phyloP scores from a whole-genome alignment of 2,888 invertebrate genomes.

The Diplazon laetatorius region DNA sequence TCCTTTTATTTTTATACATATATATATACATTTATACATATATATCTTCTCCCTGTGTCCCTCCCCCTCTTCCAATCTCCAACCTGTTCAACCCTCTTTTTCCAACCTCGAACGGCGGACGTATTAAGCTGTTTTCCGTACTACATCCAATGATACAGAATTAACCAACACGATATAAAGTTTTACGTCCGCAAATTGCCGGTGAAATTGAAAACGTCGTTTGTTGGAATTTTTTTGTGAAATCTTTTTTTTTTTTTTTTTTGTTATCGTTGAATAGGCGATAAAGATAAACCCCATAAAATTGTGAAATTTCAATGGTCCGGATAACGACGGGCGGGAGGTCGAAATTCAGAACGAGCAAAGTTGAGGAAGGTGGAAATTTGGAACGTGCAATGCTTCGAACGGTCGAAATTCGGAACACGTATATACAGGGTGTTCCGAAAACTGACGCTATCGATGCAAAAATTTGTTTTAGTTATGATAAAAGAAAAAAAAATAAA shows the following conservation, averaged over 20 bases:
- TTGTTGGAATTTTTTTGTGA: too few relatives aligned
- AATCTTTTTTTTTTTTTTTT: too few relatives aligned
- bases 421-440: too few relatives aligned
- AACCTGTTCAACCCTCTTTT: background rate
- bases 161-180: constrained; percentile 43
- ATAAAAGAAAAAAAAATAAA: too few relatives aligned
- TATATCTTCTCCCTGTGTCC: constrained; percentile 7
- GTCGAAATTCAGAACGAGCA: too few relatives aligned
- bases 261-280: background rate
- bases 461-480: constrained; percentile 1
- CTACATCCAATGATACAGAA: constrained; percentile 55
- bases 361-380: too few relatives aligned
- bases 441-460: too few relatives aligned
- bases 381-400: too few relatives aligned
- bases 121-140: constrained; percentile 46
- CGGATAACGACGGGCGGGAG: background rate
- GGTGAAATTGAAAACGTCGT: constrained; percentile 17
- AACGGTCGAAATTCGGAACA: too few relatives aligned
- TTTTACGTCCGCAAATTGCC: constrained; percentile 18
- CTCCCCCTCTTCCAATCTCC: background rate
- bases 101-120: constrained; percentile 21
- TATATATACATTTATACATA: too few relatives aligned
- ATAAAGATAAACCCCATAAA: background rate
- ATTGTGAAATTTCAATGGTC: constrained; percentile 7
- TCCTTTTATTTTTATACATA: too few relatives aligned